Conservation (phyloP, 2,888 invertebrate genomes). For the Drosophila incognita region DNA sequence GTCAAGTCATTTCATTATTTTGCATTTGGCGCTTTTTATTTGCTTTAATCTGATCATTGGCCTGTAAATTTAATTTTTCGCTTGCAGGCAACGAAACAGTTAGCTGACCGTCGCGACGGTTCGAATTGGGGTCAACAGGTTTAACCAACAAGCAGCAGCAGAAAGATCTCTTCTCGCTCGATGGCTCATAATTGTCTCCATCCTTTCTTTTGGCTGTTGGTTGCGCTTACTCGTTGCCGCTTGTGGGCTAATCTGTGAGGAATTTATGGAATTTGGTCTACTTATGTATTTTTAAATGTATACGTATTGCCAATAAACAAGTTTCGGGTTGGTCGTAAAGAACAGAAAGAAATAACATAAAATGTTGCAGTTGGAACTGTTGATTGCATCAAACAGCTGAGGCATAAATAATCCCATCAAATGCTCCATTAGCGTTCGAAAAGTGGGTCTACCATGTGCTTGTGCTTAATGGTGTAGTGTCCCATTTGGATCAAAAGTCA, state of each 20-base stretch:
- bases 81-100: constrained; percentile 69
- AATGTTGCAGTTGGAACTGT: constrained; percentile 11
- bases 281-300: constrained; percentile 1
- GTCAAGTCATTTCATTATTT: constrained; percentile 61
- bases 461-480: constrained; percentile 19
- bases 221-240: constrained; percentile 37
- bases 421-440: constrained; percentile 41
- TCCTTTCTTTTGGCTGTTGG: constrained; percentile 22
- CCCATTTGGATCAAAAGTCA: constrained; percentile 28
- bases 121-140: constrained; percentile 72
- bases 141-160: constrained; percentile 45
- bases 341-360: not conserved
- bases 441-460: constrained; percentile 42
- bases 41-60: constrained; percentile 64
- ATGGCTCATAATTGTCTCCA: constrained; percentile 25
- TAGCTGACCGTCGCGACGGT: constrained; percentile 65
- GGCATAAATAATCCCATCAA: constrained; percentile 24
- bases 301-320: constrained; percentile 12
- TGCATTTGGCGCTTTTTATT: constrained; percentile 58
- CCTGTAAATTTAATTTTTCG: constrained; percentile 47
- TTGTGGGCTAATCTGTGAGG: constrained; percentile 33
- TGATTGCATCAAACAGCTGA: constrained; percentile 40
- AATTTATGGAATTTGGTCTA: constrained; percentile 40
- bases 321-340: constrained; percentile 13
- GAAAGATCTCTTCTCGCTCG: constrained; percentile 49